Percentiles rank a stretch among this genome's conserved stretches.
These are phyloP conservation scores for Drosophila anceps DNA, from an alignment of 2,888 invertebrate genomes.

Conservation along the genomic window DNA sequence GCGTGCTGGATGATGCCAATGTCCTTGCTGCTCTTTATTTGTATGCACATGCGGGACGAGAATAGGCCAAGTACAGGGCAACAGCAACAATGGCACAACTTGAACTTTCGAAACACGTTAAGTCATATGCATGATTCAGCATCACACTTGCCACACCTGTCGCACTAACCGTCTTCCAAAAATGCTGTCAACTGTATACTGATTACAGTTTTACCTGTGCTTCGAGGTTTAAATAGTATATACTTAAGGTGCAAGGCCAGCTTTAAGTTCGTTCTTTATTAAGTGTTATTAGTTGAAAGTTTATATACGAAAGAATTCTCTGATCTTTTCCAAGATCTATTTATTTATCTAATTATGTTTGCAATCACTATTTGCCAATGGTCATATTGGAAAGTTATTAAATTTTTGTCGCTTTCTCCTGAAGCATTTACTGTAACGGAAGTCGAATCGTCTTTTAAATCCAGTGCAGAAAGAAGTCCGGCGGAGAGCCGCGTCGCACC, in stretches of 20 bases:
- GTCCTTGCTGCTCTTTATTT: conserved; percentile 13
- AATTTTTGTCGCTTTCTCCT: not conserved
- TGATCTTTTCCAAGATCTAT: not conserved
- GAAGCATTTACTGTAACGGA: not conserved
- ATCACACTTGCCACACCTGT: conserved; percentile 26
- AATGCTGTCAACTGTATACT: not conserved
- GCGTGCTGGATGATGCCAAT: conserved; percentile 26
- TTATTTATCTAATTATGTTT: no score
- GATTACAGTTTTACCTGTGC: not conserved
- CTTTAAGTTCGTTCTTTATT: not conserved
- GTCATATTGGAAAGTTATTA: no score
- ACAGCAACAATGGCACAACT: conserved; percentile 22
- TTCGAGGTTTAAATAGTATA: not conserved
- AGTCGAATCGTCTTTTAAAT: conserved; percentile 11
- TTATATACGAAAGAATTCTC: not conserved
- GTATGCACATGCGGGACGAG: conserved; percentile 4
- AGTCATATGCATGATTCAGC: conserved; percentile 20
- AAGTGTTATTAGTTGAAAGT: not conserved
- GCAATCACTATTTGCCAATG: no score
- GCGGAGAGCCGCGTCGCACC: conserved; percentile 8
- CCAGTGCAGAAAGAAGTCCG: conserved; percentile 22
- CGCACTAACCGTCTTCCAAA: not conserved
- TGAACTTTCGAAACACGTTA: conserved; percentile 28
- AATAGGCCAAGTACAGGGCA: conserved; percentile 18
- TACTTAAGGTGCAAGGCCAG: not conserved